These are phyloP conservation scores for Acanthaster planci DNA, from an alignment of 35 echinoderm and acorn worm genomes.

Conservation along the genomic window DNA sequence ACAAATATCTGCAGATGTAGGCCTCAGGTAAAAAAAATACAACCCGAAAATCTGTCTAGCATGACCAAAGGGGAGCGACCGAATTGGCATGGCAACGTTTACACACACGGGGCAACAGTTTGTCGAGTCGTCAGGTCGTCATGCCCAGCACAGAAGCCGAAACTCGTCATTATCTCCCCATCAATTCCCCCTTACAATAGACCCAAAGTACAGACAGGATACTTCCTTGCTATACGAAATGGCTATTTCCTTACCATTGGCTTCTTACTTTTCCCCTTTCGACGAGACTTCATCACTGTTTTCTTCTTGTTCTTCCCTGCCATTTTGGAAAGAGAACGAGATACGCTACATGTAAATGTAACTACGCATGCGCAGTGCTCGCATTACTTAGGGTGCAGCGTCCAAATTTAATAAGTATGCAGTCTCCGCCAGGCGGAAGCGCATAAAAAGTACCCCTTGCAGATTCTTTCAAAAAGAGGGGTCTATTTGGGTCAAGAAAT, in stretches of 20 bases:
- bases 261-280: constrained; percentile 24
- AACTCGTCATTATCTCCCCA: not conserved
- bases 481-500: too few species aligned
- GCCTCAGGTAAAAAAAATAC: not conserved
- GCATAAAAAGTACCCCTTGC: too few species aligned
- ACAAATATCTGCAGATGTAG: not conserved
- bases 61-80: not conserved
- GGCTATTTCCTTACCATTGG: constrained; percentile 28
- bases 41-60: not conserved
- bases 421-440: too few species aligned
- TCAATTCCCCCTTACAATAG: not conserved
- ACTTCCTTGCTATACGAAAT: not conserved
- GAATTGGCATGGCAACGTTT: constrained; percentile 24
- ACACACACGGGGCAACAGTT: not conserved
- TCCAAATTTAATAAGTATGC: too few species aligned
- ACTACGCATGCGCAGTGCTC: constrained; percentile 18
- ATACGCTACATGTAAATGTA: not conserved
- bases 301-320: constrained; percentile 33
- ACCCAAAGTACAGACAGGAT: not conserved
- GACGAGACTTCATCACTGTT: not conserved
- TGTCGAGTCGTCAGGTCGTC: not conserved
- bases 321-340: constrained; percentile 22
- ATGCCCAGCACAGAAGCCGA: not conserved
- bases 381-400: too few species aligned
- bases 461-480: too few species aligned